A percentile compares a stretch with the other conserved stretches of the same genome.
phyloP scores from a whole-genome alignment of 2,888 invertebrate genomes.

The Apodemia zela region DNA sequence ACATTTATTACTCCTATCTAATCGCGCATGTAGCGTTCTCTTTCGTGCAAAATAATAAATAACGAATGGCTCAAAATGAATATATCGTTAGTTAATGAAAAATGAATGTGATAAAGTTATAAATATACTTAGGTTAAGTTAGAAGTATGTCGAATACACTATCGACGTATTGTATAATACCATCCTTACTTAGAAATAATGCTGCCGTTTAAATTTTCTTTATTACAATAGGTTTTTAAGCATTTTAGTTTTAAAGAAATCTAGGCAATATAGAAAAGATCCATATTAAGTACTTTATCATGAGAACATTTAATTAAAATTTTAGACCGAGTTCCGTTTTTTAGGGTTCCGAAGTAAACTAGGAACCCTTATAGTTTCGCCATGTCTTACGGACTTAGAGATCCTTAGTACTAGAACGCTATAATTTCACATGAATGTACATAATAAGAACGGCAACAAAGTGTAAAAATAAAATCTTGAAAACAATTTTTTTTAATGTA shows the following conservation, averaged over 20 bases:
- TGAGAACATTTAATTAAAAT: too few species aligned
- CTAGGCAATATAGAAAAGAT: neutral
- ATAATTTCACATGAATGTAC: too few species aligned
- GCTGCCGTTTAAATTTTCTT: neutral
- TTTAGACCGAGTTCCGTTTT: too few species aligned
- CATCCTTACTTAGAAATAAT: neutral
- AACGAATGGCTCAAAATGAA: constrained; percentile 37
- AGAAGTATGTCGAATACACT: constrained; percentile 5
- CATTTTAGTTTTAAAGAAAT: neutral
- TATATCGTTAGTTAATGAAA: constrained; percentile 29
- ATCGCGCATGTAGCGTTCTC: neutral
- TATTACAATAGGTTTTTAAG: constrained; percentile 1
- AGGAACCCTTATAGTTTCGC: too few species aligned
- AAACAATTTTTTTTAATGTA: too few species aligned
- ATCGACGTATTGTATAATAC: neutral
- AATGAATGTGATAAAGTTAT: constrained; percentile 30
- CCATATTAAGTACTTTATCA: neutral
- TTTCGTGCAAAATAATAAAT: constrained; percentile 39
- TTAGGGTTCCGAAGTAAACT: too few species aligned
- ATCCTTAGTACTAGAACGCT: too few species aligned
- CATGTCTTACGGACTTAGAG: too few species aligned
- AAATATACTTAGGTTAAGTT: constrained; percentile 22
- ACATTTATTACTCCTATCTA: too few species aligned
- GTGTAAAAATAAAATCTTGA: too few species aligned
- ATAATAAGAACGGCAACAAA: too few species aligned